Evolutionary conservation across 30 jellyfish, hydroid and myxozoan genomes (phyloP), one percentile per base, ranked within the genome.

Genomic region (Aurelia sp.): DNA sequence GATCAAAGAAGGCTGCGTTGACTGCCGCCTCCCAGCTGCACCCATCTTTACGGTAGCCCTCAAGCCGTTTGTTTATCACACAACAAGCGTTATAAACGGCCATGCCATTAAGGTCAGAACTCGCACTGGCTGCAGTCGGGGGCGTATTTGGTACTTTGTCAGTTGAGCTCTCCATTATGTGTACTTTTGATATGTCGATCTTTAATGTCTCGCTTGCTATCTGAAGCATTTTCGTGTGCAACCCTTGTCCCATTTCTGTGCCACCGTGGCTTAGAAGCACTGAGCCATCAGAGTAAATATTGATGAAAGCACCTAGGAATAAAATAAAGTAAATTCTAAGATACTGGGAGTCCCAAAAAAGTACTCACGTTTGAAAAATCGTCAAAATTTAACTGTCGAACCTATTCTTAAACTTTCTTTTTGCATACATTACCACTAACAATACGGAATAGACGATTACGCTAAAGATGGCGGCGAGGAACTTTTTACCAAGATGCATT

Each of bases 111-210:
- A 81, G 18, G 64, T 81, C 91, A 0, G 91, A 81, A 63, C 91
- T 81, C 6, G 81, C 83, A 81, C 91, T 81, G 10, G 91, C 91
- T 12, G 91, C 91, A 40, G 91, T 81, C 13, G 91, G 91, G 12
- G 76, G 47, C 15, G 91, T 66, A 52, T 81, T 81, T 0, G 91
- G 91, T 24, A 81, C 91, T 67, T 81, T 81, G 38, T 81, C 91
- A n/a, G 91, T 81, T 11, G 82, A 11, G 17, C 77, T 65, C 47
- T 81, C 82, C 24, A 51, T 31, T 57, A 67, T 81, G 72, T 81
- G 91, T 3, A 81, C 65, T 44, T 81, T 65, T 19, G 81, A 68
- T 16, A 22, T 50, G 31, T 81, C 83, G 24, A 66, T 20, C 38
- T 67, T 66, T 65, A 81, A 44, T 8, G 80, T 48, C 47, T 79